Evolutionary conservation across 64 coral and sea anemone species (phyloP), one percentile per base, ranked within the genome.

Genomic region (Montipora capricornis): DNA sequence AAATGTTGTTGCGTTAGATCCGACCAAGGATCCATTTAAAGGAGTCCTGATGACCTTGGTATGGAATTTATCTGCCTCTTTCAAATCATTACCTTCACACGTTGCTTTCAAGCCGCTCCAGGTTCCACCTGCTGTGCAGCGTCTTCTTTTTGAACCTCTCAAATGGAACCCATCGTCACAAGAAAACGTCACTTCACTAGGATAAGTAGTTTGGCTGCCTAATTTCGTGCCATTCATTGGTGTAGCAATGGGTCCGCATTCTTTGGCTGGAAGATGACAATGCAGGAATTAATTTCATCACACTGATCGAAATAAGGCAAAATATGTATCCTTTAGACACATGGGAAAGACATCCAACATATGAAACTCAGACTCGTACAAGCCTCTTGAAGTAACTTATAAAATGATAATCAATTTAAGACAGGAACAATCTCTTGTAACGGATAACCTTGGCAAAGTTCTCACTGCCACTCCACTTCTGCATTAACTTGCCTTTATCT

Each of bases 61-160:
- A 37, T 37, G 37, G 37, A 37, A 37, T 37, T 37, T 2, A 37
- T 0, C 37, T 37, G 37, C 37, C 37, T 37, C 37, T 37, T 37
- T 37, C 37, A 57, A 57, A 57, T 8, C 6, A 57, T 61, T 78
- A 89, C 87, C 50, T 6, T 62, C 8, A 61, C 87, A 89, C 5
- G 52, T 77, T 49, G 90, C 71, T 47, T 92, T 11, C 49, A 16
- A 44, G 46, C 90, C 90, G 9, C 79, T 84, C 80, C 90, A 92
- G 17, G 44, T 45, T 75, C 80, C 90, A 62, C 2, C 60, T 11
- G 80, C 5, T 20, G 26, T 14, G 53, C 80, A 82, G 5, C n/a
- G 7, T 12, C 80, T 26, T 15, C 79, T 51, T 16, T 10, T 58
- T 7, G 79, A 81, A 8, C 79, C 79, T 10, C 7, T 24, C 10